These are phyloP conservation scores for Gnatocerus cornutus DNA, from an alignment of 2,888 invertebrate genomes.

Conservation along the genomic window DNA sequence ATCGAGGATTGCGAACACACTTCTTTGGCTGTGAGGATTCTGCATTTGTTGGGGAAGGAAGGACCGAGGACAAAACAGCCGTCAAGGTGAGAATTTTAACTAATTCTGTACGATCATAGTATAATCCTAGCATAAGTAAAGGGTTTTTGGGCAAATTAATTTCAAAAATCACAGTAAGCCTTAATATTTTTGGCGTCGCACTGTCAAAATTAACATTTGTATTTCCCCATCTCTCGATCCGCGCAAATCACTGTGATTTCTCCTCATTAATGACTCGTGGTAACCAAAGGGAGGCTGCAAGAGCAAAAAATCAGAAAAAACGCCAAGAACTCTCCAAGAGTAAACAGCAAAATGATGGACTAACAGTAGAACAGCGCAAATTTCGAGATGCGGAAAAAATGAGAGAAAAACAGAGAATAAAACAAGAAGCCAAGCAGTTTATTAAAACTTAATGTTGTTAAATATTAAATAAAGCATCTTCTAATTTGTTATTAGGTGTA, in stretches of 20 bases:
- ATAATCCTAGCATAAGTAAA: too few species aligned
- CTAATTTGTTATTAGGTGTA: constrained; percentile 74
- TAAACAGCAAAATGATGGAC: constrained; percentile 82
- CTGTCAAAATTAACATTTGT: too few species aligned
- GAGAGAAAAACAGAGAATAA: constrained; percentile 15
- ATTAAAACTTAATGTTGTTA: neutral
- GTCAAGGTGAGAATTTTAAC: constrained; percentile 74
- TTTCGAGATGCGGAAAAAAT: constrained; percentile 72
- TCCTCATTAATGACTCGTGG: constrained; percentile 73
- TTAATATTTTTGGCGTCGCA: neutral
- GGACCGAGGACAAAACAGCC: constrained; percentile 97
- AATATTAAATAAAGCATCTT: neutral
- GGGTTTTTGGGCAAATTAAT: too few species aligned
- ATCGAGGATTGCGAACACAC: constrained; percentile 99
- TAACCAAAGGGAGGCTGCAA: constrained; percentile 95
- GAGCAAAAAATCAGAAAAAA: constrained; percentile 92
- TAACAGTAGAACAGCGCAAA: constrained; percentile 89
- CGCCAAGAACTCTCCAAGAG: constrained; percentile 78
- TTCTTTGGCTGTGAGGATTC: constrained; percentile 94
- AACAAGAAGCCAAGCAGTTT: neutral
- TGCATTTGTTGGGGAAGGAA: constrained; percentile 96
- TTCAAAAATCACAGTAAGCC: neutral
- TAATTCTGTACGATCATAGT: too few species aligned
- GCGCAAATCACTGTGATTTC: too few species aligned
- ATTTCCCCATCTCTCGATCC: too few species aligned